Evolutionary conservation across 2,888 invertebrate species (phyloP).

Genomic region (Arrhopalites spinosus): DNA sequence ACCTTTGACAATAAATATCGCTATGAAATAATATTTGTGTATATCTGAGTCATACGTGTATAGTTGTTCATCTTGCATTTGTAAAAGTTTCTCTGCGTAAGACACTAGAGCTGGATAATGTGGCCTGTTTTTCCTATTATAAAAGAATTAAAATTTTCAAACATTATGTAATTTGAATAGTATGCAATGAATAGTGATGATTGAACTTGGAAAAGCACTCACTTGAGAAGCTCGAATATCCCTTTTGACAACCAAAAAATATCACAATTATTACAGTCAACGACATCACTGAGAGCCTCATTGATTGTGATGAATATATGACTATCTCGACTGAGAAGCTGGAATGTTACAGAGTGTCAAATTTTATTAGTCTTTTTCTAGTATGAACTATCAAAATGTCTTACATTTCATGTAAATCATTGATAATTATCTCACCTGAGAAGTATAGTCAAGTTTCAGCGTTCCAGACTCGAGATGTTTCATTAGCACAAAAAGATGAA

Average conservation of each 20-base stretch:
- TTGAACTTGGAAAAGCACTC: background rate
- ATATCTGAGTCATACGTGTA: constrained; percentile 63
- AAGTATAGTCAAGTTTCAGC: constrained; percentile 63
- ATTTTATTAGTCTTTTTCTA: background rate
- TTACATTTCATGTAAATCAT: background rate
- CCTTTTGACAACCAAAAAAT: constrained; percentile 82
- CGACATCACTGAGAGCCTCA: constrained; percentile 71
- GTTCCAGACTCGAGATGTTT: constrained; percentile 78
- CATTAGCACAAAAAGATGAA: constrained; percentile 75
- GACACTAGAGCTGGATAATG: constrained; percentile 72
- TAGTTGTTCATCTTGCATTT: constrained; percentile 76
- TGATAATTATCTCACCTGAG: constrained; percentile 60
- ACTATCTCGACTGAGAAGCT: constrained; percentile 60
- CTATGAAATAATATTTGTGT: background rate
- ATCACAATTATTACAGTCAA: constrained; percentile 75
- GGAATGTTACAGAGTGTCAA: constrained; percentile 47
- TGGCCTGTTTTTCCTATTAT: constrained; percentile 55
- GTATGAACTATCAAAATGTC: background rate
- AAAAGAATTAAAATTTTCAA: background rate
- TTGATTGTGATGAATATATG: constrained; percentile 70
- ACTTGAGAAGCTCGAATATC: constrained; percentile 70
- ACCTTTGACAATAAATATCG: background rate
- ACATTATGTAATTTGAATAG: too few relatives aligned
- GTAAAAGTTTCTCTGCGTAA: constrained; percentile 69
- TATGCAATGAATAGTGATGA: too few relatives aligned